phyloP scores from a whole-genome alignment of 2,113 vertebrate species.

The Oryctolagus cuniculus region mOryCun1.1 NC_091434.1:75084001-75084500 shows the following conservation, averaged over 20 bases:
- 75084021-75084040: too few species aligned
- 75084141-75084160: too few species aligned
- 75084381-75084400: not conserved
- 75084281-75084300: not conserved
- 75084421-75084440: not conserved
- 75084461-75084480: not conserved
- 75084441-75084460: not conserved
- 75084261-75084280: not conserved
- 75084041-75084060: too few species aligned
- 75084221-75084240: not conserved
- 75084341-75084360: not conserved
- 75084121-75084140: too few species aligned
- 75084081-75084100: too few species aligned
- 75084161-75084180: too few species aligned
- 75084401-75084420: not conserved
- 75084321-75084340: not conserved
- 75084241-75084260: not conserved
- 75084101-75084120: too few species aligned
- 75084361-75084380: not conserved
- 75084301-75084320: not conserved
- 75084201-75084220: too few species aligned
- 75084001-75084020: too few species aligned
- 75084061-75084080: too few species aligned
- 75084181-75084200: too few species aligned
- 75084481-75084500: too few species aligned